These are phyloP conservation scores for Micropoecilia bifurca DNA, from an alignment of 2,797 vertebrate species.

Conservation along the genomic window DNA sequence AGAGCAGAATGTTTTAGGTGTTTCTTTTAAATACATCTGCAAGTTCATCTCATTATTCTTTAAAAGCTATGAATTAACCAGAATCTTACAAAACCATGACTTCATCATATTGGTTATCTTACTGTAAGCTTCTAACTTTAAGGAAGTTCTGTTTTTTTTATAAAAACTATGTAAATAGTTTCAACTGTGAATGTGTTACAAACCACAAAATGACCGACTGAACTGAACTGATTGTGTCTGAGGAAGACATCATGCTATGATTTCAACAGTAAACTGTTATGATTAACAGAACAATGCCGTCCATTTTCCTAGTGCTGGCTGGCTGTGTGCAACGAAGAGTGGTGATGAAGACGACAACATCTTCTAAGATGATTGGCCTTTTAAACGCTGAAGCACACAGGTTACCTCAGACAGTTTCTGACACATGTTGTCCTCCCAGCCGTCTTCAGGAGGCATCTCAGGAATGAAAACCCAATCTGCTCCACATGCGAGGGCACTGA, in stretches of 20 bases:
- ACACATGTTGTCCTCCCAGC: conserved; percentile 95
- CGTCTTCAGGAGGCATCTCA: conserved; percentile 94
- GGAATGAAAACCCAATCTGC: conserved; percentile 98
- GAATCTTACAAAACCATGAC: background rate
- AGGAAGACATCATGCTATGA: background rate
- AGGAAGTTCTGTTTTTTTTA: background rate
- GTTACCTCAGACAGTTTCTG: conserved; percentile 93
- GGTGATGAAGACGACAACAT: background rate
- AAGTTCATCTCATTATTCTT: background rate
- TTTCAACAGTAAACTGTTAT: background rate
- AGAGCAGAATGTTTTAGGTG: background rate
- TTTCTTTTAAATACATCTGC: background rate
- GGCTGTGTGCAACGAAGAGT: background rate
- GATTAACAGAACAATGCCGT: background rate
- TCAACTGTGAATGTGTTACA: background rate
- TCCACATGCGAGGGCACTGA: conserved; percentile 94
- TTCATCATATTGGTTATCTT: background rate
- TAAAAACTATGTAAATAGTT: background rate
- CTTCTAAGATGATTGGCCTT: background rate
- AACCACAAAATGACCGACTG: background rate
- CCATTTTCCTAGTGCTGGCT: background rate
- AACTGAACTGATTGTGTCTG: background rate
- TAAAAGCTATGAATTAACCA: background rate
- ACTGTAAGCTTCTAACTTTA: background rate
- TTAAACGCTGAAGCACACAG: background rate